Evolutionary conservation across 2,888 invertebrate species (phyloP).

Genomic region (Seladonia tumulorum): DNA sequence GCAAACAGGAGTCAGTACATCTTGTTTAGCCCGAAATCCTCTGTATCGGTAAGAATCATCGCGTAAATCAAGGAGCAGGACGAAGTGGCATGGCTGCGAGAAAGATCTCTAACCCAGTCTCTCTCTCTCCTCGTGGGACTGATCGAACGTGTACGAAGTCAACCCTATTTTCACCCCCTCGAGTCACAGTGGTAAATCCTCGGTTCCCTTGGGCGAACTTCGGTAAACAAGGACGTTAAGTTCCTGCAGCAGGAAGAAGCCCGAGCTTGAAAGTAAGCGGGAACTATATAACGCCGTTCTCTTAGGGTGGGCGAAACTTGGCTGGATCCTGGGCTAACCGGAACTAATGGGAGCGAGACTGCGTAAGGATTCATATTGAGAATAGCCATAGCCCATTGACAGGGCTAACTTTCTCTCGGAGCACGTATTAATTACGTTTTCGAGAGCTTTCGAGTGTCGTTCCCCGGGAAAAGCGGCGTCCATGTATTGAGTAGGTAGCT

Average conservation of each 20-base stretch:
- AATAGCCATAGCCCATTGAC: conserved; percentile 3
- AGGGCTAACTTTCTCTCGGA: neutral
- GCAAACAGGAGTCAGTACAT: conserved; percentile 6
- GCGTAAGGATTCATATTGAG: conserved; percentile 26
- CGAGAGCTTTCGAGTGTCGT: neutral
- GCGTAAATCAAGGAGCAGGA: conserved; percentile 53
- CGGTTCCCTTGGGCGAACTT: conserved; percentile 53
- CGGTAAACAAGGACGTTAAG: conserved; percentile 65
- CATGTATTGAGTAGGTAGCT: neutral
- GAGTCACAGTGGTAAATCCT: conserved; percentile 51
- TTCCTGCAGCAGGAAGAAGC: conserved; percentile 34
- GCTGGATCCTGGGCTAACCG: conserved; percentile 34
- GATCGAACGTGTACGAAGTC: conserved; percentile 64
- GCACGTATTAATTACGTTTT: neutral
- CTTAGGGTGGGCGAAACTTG: conserved; percentile 18
- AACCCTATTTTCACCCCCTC: conserved; percentile 59
- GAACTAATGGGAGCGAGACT: conserved; percentile 44
- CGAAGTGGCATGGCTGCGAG: neutral
- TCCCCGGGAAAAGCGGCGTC: neutral
- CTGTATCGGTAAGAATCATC: conserved; percentile 45
- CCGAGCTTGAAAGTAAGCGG: conserved; percentile 17
- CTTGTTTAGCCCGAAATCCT: conserved; percentile 52
- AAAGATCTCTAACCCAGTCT: conserved; percentile 4
- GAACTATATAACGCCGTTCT: conserved; percentile 38
- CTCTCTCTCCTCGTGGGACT: conserved; percentile 32